Evolutionary conservation across 2,797 vertebrate species (phyloP).

Genomic region (Mallotus villosus): DNA sequence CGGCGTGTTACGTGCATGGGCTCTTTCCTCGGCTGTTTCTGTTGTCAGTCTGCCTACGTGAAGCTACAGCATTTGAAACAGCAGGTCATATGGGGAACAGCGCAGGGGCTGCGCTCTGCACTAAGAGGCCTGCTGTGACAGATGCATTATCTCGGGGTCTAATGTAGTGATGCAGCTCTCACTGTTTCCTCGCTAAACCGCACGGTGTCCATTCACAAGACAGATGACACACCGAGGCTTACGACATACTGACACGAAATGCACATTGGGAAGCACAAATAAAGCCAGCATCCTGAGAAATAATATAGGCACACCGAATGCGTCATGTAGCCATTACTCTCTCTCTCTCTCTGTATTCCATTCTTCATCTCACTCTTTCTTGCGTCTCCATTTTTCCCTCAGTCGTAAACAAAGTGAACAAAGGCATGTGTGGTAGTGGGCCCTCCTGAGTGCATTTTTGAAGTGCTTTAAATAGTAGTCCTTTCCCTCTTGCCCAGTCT

Average conservation of each 20-base stretch:
- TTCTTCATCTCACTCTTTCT: too few species aligned
- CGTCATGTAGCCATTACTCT: too few species aligned
- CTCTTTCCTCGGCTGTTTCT: conserved; percentile 40
- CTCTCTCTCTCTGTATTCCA: too few species aligned
- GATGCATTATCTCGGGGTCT: background rate
- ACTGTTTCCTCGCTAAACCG: background rate
- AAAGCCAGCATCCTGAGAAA: background rate
- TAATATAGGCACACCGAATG: too few species aligned
- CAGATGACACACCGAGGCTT: background rate
- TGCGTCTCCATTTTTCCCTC: too few species aligned
- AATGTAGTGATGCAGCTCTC: background rate
- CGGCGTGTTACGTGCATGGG: conserved; percentile 50
- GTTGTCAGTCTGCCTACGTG: conserved; percentile 60
- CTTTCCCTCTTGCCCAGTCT: conserved; percentile 31
- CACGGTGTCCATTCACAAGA: background rate
- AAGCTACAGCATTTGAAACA: conserved; percentile 21
- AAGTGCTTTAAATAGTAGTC: conserved; percentile 40
- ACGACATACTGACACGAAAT: background rate
- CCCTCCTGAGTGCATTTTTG: background rate
- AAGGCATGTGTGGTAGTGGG: too few species aligned
- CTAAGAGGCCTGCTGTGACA: background rate
- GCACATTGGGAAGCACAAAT: background rate
- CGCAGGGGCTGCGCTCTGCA: too few species aligned
- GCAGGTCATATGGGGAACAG: conserved; percentile 32
- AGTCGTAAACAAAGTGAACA: too few species aligned